Base-by-base conservation (phyloP, 2,113 vertebrate species). In the Percopsis transmontana region DNA sequence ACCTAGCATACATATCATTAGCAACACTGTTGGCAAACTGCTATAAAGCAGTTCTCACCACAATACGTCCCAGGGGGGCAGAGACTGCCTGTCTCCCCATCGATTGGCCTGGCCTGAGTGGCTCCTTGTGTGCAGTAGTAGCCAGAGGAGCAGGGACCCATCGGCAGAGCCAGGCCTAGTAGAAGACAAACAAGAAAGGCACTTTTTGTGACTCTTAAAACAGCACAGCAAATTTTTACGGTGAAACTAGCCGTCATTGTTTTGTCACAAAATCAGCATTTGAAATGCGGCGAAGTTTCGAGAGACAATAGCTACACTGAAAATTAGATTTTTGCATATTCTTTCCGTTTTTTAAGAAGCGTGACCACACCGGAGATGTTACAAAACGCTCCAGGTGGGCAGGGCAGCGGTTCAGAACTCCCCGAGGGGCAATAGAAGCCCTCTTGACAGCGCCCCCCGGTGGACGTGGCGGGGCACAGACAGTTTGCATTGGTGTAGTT, bases 401-500 rank as follows among this genome's bases (percentile, higher is more conserved):
- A 99, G 1, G 84, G 80, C 0, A 83, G 68, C 1, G 96, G 95
- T 66, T 97, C 96, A 0, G 89, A 82, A 77, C 94, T 95, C 0
- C 96, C 96, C 59, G 62, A 18, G 0, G 96, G 95, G 62, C 96
- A 98, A 24, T 92, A 96, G 66, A 88, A 96, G 15, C 96, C 95
- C 6, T 88, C 87, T 1, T 90, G 87, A 76, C 96, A 97, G 80
- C 91, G 94, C 9, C 95, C 96, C 45, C 95, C 96, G 0, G 95
- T 97, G 78, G 95, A 94, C 0, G 95, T 96, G 59, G 95, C 96
- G 1, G 96, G 96, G 53, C 96, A 98, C 18, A 97, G 92, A 79
- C 96, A 98, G 85, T 96, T 96, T 51, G 93, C 86, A 4, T 74
- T 97, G 76, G 96, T 99, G 82, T 97, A 97, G 82, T 97, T 97